phyloP scores from a whole-genome alignment of 2,797 vertebrate genomes.

The Adrianichthys oophorus region DNA sequence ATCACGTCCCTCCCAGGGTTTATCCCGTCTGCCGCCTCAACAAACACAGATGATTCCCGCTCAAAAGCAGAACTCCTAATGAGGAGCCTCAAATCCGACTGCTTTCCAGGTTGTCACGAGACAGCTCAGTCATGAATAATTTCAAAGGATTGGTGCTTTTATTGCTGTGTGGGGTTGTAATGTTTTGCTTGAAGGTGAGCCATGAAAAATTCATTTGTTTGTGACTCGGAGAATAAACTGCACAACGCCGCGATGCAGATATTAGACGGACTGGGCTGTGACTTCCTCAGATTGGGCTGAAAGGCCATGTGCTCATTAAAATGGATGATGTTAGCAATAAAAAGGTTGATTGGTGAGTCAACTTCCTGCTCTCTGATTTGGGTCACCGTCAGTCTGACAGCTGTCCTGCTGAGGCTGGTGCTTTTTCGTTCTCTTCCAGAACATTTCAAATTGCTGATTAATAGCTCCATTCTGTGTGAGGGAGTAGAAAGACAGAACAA shows the following conservation, averaged over 20 bases:
- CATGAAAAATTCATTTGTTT: constrained; percentile 11
- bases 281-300: constrained; percentile 13
- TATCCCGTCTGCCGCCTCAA: constrained; percentile 19
- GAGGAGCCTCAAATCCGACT: constrained; percentile 18
- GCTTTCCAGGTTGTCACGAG: constrained; percentile 31
- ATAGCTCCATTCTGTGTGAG: constrained; percentile 58
- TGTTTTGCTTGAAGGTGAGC: background rate
- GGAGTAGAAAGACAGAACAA: constrained; percentile 40
- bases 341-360: constrained; percentile 45
- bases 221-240: background rate
- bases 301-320: constrained; percentile 29
- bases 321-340: constrained; percentile 45
- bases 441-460: constrained; percentile 73
- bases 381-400: constrained; percentile 60
- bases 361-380: constrained; percentile 44
- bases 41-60: constrained; percentile 15
- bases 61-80: constrained; percentile 30
- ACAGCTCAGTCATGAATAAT: constrained; percentile 21
- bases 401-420: constrained; percentile 53
- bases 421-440: constrained; percentile 70
- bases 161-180: constrained; percentile 3
- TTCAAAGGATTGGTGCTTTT: constrained; percentile 20
- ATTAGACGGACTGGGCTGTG: constrained; percentile 1
- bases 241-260: background rate
- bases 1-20: constrained; percentile 31